These are phyloP conservation scores for Agonopterix subpropinquella DNA, from an alignment of 2,888 invertebrate genomes.

Conservation along the genomic window DNA sequence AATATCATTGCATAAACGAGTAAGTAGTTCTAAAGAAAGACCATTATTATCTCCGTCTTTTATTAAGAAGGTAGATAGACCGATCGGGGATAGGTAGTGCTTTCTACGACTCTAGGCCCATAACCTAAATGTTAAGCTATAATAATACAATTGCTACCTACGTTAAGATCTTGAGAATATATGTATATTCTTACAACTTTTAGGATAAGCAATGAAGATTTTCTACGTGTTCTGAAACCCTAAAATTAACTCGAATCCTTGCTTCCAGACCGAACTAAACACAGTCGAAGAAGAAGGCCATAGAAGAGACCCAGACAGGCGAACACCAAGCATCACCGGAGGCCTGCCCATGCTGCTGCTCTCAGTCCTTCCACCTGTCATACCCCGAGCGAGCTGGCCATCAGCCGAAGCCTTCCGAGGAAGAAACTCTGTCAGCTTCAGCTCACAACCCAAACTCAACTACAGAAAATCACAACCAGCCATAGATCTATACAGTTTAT, in stretches of 20 bases:
- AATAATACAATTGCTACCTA: too few species aligned
- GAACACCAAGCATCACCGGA: conserved; percentile 81
- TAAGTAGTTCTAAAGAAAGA: conserved; percentile 16
- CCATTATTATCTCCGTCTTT: too few species aligned
- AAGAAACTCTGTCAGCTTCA: conserved; percentile 78
- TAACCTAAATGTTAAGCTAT: too few species aligned
- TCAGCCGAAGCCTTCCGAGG: conserved; percentile 80
- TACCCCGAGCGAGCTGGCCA: conserved; percentile 86
- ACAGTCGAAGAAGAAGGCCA: conserved; percentile 60
- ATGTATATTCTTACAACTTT: too few species aligned
- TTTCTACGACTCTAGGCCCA: too few species aligned
- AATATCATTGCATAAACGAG: conserved; percentile 53
- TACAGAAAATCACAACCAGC: conserved; percentile 73
- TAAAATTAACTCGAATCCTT: background rate
- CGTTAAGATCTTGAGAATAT: too few species aligned
- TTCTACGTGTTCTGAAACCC: background rate
- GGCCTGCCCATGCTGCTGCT: conserved; percentile 82
- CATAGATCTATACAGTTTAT: conserved; percentile 76
- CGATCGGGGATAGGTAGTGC: too few species aligned
- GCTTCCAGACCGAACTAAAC: conserved; percentile 57
- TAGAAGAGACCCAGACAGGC: conserved; percentile 28
- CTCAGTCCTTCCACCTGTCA: conserved; percentile 84
- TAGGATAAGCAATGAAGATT: too few species aligned
- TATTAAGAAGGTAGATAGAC: too few species aligned
- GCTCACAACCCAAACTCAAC: conserved; percentile 79